These are phyloP conservation scores for Oxygymnocypris stewartii DNA, from an alignment of 2,113 vertebrate species.

Conservation along the genomic window DNA sequence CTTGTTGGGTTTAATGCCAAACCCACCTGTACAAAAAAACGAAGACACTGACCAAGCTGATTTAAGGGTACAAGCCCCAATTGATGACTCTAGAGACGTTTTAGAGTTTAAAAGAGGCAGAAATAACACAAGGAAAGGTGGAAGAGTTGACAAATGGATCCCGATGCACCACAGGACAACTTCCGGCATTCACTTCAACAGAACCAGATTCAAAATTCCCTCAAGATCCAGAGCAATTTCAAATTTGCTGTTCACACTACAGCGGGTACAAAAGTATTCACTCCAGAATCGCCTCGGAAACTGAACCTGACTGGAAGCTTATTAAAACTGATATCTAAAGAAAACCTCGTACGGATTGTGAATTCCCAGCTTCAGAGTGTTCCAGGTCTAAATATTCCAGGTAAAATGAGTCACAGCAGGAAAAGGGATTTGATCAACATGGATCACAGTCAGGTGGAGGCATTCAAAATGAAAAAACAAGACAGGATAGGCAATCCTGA, in stretches of 20 bases:
- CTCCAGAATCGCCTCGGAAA: slow-evolving; percentile 64
- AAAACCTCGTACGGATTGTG: slow-evolving; percentile 75
- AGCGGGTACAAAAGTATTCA: slow-evolving; percentile 63
- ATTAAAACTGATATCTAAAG: slow-evolving; percentile 74
- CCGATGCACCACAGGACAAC: slow-evolving; percentile 66
- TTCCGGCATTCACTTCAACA: slow-evolving; percentile 64
- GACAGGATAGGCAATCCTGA: slow-evolving; percentile 65
- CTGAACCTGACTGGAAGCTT: slow-evolving; percentile 74
- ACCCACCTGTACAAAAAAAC: slow-evolving; percentile 50
- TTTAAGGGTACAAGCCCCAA: slow-evolving; percentile 20
- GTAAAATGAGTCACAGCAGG: slow-evolving; percentile 73
- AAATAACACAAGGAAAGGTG: slow-evolving; percentile 67
- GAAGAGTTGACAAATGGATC: slow-evolving; percentile 62
- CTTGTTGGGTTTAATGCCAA: slow-evolving; percentile 67
- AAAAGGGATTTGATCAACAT: slow-evolving; percentile 78
- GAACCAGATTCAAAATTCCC: slow-evolving; percentile 68
- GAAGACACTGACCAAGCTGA: slow-evolving; percentile 62
- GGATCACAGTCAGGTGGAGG: slow-evolving; percentile 68
- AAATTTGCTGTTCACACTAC: slow-evolving; percentile 62
- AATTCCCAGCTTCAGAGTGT: slow-evolving; percentile 75
- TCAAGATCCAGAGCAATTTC: slow-evolving; percentile 63
- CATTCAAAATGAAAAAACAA: slow-evolving; percentile 66
- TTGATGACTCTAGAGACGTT: slow-evolving; percentile 53
- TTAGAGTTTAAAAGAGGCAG: slow-evolving; percentile 62
- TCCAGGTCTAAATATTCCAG: slow-evolving; percentile 66